A percentile compares a stretch with the other conserved stretches of the same genome.
These are phyloP conservation scores for Isotomurus palustris DNA, from an alignment of 2,888 invertebrate species.

Conservation along the genomic window DNA sequence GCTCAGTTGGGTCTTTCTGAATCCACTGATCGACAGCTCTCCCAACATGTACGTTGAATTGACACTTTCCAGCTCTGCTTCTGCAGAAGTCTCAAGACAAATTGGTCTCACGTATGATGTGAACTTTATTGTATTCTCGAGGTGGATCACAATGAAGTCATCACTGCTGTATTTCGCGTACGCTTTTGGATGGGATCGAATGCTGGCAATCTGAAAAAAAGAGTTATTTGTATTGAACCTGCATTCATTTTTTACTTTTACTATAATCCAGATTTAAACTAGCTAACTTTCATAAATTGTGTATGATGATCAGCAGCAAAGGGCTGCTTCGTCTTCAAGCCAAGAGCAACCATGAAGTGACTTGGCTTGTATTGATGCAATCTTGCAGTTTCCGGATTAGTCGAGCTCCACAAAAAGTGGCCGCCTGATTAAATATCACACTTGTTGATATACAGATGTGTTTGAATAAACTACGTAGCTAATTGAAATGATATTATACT, in stretches of 20 bases:
- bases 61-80: slow-evolving; percentile 13
- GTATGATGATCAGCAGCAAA: slow-evolving; percentile 26
- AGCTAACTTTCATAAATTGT: slow-evolving; percentile 30
- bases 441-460: no score
- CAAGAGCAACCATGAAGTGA: slow-evolving; percentile 27
- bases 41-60: slow-evolving; percentile 18
- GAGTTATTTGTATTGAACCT: background rate
- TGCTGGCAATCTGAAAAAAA: slow-evolving; percentile 19
- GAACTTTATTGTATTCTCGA: slow-evolving; percentile 29
- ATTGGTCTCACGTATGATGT: slow-evolving; percentile 29
- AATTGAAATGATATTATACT: slow-evolving; percentile 19
- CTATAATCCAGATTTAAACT: background rate
- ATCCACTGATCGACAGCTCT: slow-evolving; percentile 21
- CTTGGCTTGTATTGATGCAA: slow-evolving; percentile 15
- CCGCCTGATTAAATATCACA: no score
- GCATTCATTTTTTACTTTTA: background rate
- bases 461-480: no score
- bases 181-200: slow-evolving; percentile 21
- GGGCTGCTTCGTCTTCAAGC: slow-evolving; percentile 23
- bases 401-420: slow-evolving; percentile 12
- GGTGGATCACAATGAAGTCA: slow-evolving; percentile 25
- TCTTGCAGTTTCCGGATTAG: background rate
- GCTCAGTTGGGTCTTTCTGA: slow-evolving; percentile 15
- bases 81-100: slow-evolving; percentile 22
- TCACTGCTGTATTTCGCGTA: slow-evolving; percentile 20